Evolutionary conservation across 2,797 vertebrate genomes (phyloP).

Genomic region (Moxostoma hubbsi): DNA sequence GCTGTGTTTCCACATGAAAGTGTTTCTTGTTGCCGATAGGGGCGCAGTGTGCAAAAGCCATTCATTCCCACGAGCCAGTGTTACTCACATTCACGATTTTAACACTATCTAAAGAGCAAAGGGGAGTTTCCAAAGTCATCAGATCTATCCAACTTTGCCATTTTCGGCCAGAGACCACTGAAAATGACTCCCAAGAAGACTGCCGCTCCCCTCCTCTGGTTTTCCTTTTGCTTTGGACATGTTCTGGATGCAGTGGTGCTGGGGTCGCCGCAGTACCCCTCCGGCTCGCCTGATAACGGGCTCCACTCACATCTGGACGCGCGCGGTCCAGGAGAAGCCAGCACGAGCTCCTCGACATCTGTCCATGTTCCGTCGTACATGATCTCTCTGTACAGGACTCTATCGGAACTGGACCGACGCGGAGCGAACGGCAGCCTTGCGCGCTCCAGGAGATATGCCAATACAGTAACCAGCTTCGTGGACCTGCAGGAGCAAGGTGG

Average conservation of each 20-base stretch:
- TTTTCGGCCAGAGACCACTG: conserved; percentile 71
- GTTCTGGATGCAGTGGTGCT: conserved; percentile 74
- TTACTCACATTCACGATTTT: conserved; percentile 63
- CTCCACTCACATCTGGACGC: conserved; percentile 59
- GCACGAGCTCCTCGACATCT: conserved; percentile 58
- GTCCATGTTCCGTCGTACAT: conserved; percentile 70
- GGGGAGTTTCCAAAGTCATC: conserved; percentile 80
- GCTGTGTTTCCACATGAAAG: background rate
- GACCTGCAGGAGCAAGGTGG: conserved; percentile 80
- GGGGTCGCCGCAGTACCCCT: conserved; percentile 53
- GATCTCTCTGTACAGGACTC: conserved; percentile 79
- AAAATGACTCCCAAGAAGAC: conserved; percentile 81
- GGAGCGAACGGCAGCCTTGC: conserved; percentile 55
- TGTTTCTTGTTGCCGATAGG: conserved; percentile 38
- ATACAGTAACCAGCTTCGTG: conserved; percentile 85
- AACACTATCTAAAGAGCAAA: conserved; percentile 79
- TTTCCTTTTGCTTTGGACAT: conserved; percentile 79
- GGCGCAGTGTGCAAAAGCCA: conserved; percentile 59
- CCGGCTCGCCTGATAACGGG: conserved; percentile 50
- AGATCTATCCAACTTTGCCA: conserved; percentile 74
- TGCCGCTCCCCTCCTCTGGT: conserved; percentile 81
- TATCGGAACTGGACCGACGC: conserved; percentile 67
- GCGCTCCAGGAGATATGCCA: conserved; percentile 66
- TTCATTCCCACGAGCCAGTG: conserved; percentile 45
- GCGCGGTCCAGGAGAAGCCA: conserved; percentile 51